phyloP scores from a whole-genome alignment of 2,888 invertebrate species.

The Drosophila multiciliata region DNA sequence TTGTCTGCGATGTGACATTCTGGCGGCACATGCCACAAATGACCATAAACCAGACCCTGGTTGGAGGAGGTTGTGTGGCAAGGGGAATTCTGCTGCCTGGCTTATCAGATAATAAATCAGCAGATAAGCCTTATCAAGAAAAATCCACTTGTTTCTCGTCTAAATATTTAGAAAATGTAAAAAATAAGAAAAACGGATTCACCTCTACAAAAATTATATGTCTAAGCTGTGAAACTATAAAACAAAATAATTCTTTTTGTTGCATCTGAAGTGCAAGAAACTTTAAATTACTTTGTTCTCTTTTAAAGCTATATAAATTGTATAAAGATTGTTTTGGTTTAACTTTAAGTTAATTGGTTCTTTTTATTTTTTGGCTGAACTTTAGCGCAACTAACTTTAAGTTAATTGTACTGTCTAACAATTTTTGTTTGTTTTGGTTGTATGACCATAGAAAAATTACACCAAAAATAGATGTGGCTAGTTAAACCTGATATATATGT shows the following conservation, averaged over 20 bases:
- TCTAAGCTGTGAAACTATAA: neutral
- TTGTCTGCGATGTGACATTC: constrained; percentile 33
- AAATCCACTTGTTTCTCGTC: constrained; percentile 18
- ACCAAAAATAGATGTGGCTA: neutral
- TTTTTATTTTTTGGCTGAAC: neutral
- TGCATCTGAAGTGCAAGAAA: no score
- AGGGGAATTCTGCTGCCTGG: neutral
- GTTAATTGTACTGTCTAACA: neutral
- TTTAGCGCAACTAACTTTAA: no score
- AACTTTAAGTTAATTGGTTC: no score
- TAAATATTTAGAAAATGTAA: constrained; percentile 8
- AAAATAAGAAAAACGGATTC: neutral
- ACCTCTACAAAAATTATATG: neutral
- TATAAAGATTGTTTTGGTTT: neutral
- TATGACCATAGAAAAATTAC: neutral
- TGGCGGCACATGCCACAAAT: neutral
- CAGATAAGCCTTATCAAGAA: constrained; percentile 34
- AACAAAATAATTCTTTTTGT: neutral
- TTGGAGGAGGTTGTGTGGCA: neutral
- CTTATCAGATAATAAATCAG: constrained; percentile 38
- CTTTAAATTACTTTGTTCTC: neutral
- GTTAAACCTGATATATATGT: neutral
- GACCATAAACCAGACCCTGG: neutral
- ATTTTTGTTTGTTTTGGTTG: neutral
- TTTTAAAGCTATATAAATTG: neutral